Percentiles rank a stretch among this genome's conserved stretches.
These are phyloP conservation scores for Styela plicata DNA, from an alignment of 23 tunicate genomes.

Conservation along the genomic window DNA sequence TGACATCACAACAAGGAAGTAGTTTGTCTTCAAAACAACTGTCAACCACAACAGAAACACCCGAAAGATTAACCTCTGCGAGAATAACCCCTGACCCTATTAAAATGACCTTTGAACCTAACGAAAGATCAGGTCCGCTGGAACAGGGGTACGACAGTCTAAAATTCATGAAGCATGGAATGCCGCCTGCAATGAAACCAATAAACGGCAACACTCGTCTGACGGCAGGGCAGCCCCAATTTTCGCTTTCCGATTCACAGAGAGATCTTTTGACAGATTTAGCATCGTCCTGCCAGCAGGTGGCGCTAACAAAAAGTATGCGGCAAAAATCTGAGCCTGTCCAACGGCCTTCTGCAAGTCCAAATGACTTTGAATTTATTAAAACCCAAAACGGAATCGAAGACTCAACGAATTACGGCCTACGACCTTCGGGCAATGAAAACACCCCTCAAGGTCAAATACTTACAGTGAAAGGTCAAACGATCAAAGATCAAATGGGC, in stretches of 20 bases:
- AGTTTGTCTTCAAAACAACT: slow-evolving; percentile 22
- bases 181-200: slow-evolving; percentile 34
- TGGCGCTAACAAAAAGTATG: slow-evolving; percentile 23
- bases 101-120: neutral
- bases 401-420: neutral
- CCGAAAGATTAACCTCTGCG: slow-evolving; percentile 2
- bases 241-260: slow-evolving; percentile 11
- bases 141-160: slow-evolving; percentile 30
- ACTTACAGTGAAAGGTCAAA: neutral
- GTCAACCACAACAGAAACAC: neutral
- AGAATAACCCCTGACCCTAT: neutral
- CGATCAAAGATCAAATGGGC: neutral
- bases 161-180: slow-evolving; percentile 7
- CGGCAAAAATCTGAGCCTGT: slow-evolving; percentile 4
- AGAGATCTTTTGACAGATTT: slow-evolving; percentile 38
- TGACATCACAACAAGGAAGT: slow-evolving; percentile 35
- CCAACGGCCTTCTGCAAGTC: neutral
- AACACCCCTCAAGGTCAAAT: neutral
- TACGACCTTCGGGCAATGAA: neutral
- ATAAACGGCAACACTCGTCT: slow-evolving; percentile 4
- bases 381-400: neutral
- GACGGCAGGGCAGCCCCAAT: neutral
- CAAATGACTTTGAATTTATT: neutral
- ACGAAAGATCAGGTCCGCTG: slow-evolving; percentile 3
- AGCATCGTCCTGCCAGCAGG: slow-evolving; percentile 55